phyloP scores from a whole-genome alignment of 2,797 vertebrate genomes.

The Sylvilagus floridanus region DNA sequence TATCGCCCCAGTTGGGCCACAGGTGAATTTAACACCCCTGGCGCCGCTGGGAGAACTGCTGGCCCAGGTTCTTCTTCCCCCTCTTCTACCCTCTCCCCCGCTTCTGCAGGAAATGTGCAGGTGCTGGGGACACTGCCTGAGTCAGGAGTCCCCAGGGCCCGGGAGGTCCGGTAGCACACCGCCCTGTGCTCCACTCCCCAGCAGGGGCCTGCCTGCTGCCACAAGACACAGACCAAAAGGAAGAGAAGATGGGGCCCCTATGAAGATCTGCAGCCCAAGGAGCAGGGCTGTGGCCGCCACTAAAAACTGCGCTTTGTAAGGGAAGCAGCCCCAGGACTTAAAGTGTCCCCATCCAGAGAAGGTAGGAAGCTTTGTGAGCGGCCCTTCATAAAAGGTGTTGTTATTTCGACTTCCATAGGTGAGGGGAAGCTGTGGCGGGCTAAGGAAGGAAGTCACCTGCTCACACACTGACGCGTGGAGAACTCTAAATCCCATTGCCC shows the following conservation, averaged over 20 bases:
- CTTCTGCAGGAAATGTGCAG: not conserved
- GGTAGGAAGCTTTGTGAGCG: not conserved
- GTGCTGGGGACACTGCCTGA: fast-evolving
- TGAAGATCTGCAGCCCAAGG: not conserved
- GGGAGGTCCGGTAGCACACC: fast-evolving
- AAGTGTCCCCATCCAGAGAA: not conserved
- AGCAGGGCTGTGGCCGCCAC: not conserved
- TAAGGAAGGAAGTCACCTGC: not conserved
- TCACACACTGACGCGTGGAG: not conserved
- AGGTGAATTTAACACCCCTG: not conserved
- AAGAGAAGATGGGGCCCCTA: not conserved
- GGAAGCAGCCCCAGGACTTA: not conserved
- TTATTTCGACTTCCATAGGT: not conserved
- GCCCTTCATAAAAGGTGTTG: not conserved
- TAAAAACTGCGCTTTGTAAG: not conserved
- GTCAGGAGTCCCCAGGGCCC: too few species aligned
- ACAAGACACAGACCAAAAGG: not conserved
- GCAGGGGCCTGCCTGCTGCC: not conserved
- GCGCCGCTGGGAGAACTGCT: too few species aligned
- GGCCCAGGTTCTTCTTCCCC: not conserved
- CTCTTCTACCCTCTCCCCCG: not conserved
- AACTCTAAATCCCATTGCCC: not conserved
- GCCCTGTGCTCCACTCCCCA: not conserved
- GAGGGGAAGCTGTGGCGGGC: not conserved
- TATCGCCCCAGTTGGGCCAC: not conserved